These are phyloP conservation scores for Pogonocherus hispidulus DNA, from an alignment of 2,888 invertebrate genomes.

Conservation along the genomic window DNA sequence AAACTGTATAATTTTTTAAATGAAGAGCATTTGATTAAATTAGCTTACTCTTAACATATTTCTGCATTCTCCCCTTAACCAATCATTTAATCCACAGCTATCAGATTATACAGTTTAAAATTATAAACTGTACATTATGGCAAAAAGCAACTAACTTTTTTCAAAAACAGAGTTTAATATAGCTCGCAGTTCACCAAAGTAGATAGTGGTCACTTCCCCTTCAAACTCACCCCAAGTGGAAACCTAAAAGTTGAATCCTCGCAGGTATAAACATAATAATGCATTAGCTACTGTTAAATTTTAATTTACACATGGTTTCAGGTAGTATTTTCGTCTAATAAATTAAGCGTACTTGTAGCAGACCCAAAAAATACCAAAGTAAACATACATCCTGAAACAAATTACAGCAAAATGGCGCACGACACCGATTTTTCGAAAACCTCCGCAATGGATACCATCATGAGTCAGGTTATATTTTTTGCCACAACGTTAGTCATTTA, in stretches of 20 bases:
- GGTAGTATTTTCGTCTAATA: slow-evolving; percentile 80
- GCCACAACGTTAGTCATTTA: no score
- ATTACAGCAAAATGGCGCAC: slow-evolving; percentile 47
- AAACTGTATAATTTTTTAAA: no score
- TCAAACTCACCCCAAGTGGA: slow-evolving; percentile 78
- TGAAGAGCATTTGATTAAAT: no score
- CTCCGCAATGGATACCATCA: slow-evolving; percentile 61
- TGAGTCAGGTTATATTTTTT: slow-evolving; percentile 58
- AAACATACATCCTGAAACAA: slow-evolving; percentile 70
- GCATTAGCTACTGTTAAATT: no score
- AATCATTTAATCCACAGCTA: no score
- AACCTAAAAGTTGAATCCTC: slow-evolving; percentile 79
- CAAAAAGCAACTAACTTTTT: slow-evolving; percentile 33
- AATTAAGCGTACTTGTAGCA: slow-evolving; percentile 78
- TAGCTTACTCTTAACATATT: no score
- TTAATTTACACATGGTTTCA: slow-evolving; percentile 57
- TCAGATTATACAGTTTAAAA: no score
- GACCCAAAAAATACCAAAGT: slow-evolving; percentile 78
- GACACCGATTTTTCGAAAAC: slow-evolving; percentile 53
- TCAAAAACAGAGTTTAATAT: slow-evolving; percentile 51
- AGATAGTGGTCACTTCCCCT: slow-evolving; percentile 71
- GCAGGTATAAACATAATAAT: slow-evolving; percentile 65
- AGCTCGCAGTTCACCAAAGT: slow-evolving; percentile 50
- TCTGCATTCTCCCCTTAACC: no score
- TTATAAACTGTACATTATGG: neutral